Base-by-base conservation (phyloP, 2,888 invertebrate genomes). In the Xestoiulus laeticollis region DNA sequence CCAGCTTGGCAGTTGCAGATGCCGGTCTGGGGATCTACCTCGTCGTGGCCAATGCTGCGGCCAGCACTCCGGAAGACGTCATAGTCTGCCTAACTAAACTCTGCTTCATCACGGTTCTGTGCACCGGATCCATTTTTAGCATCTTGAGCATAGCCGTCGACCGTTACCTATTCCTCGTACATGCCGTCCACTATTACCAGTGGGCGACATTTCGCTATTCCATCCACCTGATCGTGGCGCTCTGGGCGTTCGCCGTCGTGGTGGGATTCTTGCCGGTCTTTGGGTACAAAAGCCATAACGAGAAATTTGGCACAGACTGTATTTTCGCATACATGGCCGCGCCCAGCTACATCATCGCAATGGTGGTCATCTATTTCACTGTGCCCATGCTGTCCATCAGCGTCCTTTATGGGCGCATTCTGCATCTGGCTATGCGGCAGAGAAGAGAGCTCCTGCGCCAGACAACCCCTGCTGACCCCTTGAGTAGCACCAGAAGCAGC, bases 141-240 rank as follows among this genome's bases (percentile, higher is more conserved):
- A 87, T 87, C 22, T 30, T 87, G 44, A 32, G 22, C 26, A 87
- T 87, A 1, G 87, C 87, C n/a, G 22, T 87, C 6, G 87, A 87
- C 84, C 32, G 87, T 16, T 87, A 87, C 84, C 26, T 87, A 43
- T 87, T 87, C 44, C 43, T 87, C 38, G 30, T 87, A 8, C 38
- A 87, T 10, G 87, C 87, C 26, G 59, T 87, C 6, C 48, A 44
- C 30, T 87, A 87, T 44, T 87, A 87, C 44, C 87, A 87, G 44
- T 33, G 82, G 30, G 82, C 19, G 16, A 87, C 87, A 8, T 83
- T n/a, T 22, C 84, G 82, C 14, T 83, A 84, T 84, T 87, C 87
- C 26, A 38, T 87, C 43, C 22, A 30, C 14, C 19, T 87, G 43
- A 82, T 87, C 26, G 26, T 32, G 33, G 44, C 26, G 22, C 19